Base-by-base conservation (phyloP, 2,113 vertebrate genomes). In the Alaudala cheleensis region DNA sequence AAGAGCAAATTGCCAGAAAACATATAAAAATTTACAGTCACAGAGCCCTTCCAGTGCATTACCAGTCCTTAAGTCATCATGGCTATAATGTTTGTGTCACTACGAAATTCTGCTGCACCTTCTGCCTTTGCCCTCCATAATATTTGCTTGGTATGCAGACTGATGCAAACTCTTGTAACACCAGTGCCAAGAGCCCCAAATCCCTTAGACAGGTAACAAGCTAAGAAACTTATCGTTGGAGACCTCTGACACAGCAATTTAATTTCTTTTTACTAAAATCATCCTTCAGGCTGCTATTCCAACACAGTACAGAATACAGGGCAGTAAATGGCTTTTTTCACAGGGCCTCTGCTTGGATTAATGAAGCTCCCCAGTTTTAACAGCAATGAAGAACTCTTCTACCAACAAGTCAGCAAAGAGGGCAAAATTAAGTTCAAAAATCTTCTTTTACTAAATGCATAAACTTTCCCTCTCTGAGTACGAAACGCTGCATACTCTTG, bases 391-490 rank as follows among this genome's bases (percentile, higher is more conserved):
- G 31, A 88, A 42, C 40, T 69, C 34, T 50, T 80, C 65, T 40
- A 44, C 56, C n/a, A 20, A 66, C 70, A 9, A 42, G n/a, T 40
- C 23, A 84, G 44, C 20, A 49, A 93, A 86, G n/a, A 78, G 16
- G 57, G 26, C 62, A 86, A 76, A 92, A 70, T 50, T 60, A 65
- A 71, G 40, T 67, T 81, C 77, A 91, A 33, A 31, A 66, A 74
- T 54, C 28, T 77, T 60, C 1, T 57, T 70, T 54, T 71, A 66
- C 72, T 65, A 60, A 62, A 65, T 31, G 9, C 49, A 10, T 78
- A 84, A 66, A 56, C 28, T 51, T 86, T n/a, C 11, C 9, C 14
- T 79, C 60, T 89, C 64, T 53, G 23, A 81, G 53, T 67, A 67
- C 1, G 4, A 81, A 89, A 51, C 0, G 0, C 47, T 70, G 53